Conservation (phyloP, 2,888 invertebrate species). For the Malthinus seriepunctatus region DNA sequence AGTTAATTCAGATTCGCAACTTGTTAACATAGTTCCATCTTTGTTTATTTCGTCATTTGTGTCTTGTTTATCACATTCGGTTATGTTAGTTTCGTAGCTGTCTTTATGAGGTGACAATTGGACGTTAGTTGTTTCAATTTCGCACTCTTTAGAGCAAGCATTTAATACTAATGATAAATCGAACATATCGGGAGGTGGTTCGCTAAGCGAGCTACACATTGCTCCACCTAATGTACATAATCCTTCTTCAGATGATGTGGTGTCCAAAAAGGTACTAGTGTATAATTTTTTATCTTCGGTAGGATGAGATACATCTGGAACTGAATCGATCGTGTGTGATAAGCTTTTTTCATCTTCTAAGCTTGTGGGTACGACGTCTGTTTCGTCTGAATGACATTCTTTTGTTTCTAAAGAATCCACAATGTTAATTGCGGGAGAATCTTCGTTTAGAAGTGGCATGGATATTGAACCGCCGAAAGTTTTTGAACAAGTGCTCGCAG, state of each 20-base stretch:
- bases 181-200: slow-evolving; percentile 54
- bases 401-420: slow-evolving; percentile 9
- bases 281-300: slow-evolving; percentile 5
- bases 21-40: slow-evolving; percentile 7
- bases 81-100: background rate
- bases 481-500: slow-evolving; percentile 49
- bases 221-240: slow-evolving; percentile 49
- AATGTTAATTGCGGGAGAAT: slow-evolving; percentile 45
- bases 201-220: slow-evolving; percentile 54
- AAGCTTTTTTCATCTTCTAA: background rate
- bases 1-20: slow-evolving; percentile 13
- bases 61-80: slow-evolving; percentile 9
- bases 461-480: slow-evolving; percentile 56
- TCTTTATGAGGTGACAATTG: background rate
- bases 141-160: slow-evolving; percentile 9
- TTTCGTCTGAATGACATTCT: slow-evolving; percentile 11
- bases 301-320: background rate
- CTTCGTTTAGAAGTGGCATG: slow-evolving; percentile 64
- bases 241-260: slow-evolving; percentile 35
- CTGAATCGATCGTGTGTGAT: background rate
- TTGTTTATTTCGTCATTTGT: slow-evolving; percentile 10
- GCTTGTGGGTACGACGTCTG: background rate
- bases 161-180: slow-evolving; percentile 39
- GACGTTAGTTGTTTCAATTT: background rate
- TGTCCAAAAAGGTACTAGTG: slow-evolving; percentile 5